Conservation (phyloP, 1,140 invertebrate species). For the Acromyrmex echinatior region DNA sequence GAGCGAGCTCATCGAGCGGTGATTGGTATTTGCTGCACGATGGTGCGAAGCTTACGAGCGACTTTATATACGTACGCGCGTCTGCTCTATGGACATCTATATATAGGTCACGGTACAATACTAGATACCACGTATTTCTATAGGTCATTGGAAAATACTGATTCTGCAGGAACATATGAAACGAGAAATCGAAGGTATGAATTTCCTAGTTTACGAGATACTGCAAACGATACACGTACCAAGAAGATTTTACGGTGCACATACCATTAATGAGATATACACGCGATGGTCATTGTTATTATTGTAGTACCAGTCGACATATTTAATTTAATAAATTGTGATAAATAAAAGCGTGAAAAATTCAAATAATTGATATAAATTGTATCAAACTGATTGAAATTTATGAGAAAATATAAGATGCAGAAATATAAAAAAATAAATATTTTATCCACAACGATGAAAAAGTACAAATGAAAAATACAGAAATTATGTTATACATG, state of each 20-base stretch:
- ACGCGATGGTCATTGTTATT: not conserved
- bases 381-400: not conserved
- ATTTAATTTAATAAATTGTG: not conserved
- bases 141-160: slow-evolving; percentile 47
- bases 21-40: slow-evolving; percentile 34
- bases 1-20: slow-evolving; percentile 38
- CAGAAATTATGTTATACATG: not conserved
- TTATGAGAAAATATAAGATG: not conserved
- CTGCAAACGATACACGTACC: slow-evolving; percentile 3
- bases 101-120: slow-evolving; percentile 10
- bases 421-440: not conserved
- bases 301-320: not conserved
- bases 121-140: slow-evolving; percentile 41
- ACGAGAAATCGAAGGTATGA: slow-evolving; percentile 31
- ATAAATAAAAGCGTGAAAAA: not conserved
- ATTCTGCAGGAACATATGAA: slow-evolving; percentile 28
- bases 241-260: slow-evolving; percentile 7
- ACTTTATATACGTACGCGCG: slow-evolving; percentile 42
- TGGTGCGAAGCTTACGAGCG: slow-evolving; percentile 44
- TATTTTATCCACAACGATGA: not conserved
- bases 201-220: slow-evolving; percentile 40
- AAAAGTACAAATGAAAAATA: not conserved
- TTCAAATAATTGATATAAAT: not conserved
- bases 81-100: slow-evolving; percentile 4
- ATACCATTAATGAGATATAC: slow-evolving; percentile 6